Evolutionary conservation across 2,797 vertebrate genomes (phyloP).

Genomic region (Oreortyx pictus): DNA sequence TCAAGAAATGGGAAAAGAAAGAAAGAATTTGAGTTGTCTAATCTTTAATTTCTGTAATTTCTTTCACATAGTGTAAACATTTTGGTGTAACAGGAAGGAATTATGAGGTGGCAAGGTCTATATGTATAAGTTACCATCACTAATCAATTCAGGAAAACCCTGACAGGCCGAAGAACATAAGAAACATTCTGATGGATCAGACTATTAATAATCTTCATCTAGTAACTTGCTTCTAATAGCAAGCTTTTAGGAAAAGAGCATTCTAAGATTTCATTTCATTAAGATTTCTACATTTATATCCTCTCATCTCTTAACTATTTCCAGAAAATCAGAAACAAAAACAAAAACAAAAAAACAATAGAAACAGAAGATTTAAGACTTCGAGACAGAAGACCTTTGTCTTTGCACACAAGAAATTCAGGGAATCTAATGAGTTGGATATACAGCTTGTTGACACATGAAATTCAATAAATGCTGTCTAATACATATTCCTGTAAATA

Average conservation of each 20-base stretch:
- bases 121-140: not conserved
- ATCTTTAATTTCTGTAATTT: not conserved
- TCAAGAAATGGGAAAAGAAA: not conserved
- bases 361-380: no score
- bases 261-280: not conserved
- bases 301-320: not conserved
- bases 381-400: not conserved
- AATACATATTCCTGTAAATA: conserved; percentile 46
- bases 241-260: not conserved
- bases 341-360: no score
- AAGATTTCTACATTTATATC: not conserved
- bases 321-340: not conserved
- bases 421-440: not conserved
- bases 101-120: not conserved
- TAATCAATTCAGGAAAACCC: not conserved
- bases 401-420: not conserved
- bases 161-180: not conserved
- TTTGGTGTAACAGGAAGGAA: not conserved
- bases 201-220: not conserved
- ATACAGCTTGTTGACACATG: not conserved
- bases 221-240: not conserved
- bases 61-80: not conserved
- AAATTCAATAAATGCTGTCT: conserved; percentile 53
- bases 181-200: not conserved
- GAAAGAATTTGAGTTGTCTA: not conserved